A percentile compares a stretch with the other conserved stretches of the same genome.
Evolutionary conservation across 2,113 vertebrate genomes (phyloP).

Genomic region (Chroicocephalus ridibundus): DNA sequence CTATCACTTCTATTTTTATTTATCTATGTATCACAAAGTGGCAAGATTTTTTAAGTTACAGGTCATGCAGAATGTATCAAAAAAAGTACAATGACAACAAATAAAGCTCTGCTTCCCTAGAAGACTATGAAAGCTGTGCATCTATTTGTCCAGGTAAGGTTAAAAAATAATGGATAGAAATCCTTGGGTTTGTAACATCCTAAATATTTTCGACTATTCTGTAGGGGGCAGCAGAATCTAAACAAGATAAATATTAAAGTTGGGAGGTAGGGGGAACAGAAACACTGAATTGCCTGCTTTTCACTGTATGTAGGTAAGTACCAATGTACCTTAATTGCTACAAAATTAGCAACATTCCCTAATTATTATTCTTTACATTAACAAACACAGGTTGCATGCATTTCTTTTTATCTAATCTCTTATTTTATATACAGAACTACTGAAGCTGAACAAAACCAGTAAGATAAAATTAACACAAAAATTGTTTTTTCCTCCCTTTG

Average conservation of each 20-base stretch:
- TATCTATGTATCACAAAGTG: not conserved
- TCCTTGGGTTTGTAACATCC: not conserved
- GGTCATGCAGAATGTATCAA: not conserved
- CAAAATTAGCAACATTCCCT: slow-evolving; percentile 60
- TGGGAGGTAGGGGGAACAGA: not conserved
- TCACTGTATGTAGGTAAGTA: not conserved
- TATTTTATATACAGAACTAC: slow-evolving; percentile 73
- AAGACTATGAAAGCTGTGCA: not conserved
- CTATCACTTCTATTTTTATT: not conserved
- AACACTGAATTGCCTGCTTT: slow-evolving; percentile 27
- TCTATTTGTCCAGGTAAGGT: not conserved
- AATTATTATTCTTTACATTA: slow-evolving; percentile 75
- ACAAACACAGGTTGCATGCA: slow-evolving; percentile 50
- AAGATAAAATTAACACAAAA: slow-evolving; percentile 82
- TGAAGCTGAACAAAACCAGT: slow-evolving; percentile 76
- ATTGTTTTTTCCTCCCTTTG: slow-evolving; percentile 78
- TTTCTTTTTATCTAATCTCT: slow-evolving; percentile 75
- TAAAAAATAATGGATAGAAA: not conserved
- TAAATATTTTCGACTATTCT: slow-evolving; percentile 50
- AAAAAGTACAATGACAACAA: not conserved
- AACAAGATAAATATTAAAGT: slow-evolving; percentile 41
- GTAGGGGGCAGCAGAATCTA: slow-evolving; percentile 74
- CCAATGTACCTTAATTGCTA: slow-evolving; percentile 35
- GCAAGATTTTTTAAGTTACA: not conserved
- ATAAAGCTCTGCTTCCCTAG: not conserved